Conservation (phyloP, 2,888 invertebrate genomes). For the Drosophila nigricruria region DNA sequence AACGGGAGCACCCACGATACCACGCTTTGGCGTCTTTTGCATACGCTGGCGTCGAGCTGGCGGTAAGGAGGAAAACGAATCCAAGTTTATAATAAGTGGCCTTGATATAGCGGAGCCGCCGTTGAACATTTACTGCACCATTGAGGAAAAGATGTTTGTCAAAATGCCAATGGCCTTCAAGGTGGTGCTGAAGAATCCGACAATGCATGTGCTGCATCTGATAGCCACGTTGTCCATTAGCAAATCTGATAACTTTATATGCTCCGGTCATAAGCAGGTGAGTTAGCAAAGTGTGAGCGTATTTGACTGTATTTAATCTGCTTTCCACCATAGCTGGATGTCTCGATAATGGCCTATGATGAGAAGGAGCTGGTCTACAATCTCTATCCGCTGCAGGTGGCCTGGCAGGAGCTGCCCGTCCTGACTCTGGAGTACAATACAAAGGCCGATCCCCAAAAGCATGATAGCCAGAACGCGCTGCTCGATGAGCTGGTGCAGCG, state of each 20-base stretch:
- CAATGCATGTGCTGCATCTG: conserved; percentile 84
- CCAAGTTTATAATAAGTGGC: conserved; percentile 84
- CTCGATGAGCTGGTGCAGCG: conserved; percentile 84
- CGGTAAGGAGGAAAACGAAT: conserved; percentile 83
- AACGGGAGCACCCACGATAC: conserved; percentile 11
- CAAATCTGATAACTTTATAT: conserved; percentile 94
- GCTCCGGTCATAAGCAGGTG: conserved; percentile 96
- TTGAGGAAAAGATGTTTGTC: conserved; percentile 85
- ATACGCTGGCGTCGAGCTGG: conserved; percentile 84
- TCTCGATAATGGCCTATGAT: conserved; percentile 84
- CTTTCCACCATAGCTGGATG: conserved; percentile 77
- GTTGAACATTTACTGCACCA: conserved; percentile 84
- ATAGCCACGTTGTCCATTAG: conserved; percentile 83
- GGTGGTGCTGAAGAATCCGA: conserved; percentile 84
- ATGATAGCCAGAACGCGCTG: conserved; percentile 81
- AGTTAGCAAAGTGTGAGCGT: too few species aligned
- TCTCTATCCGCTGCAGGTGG: conserved; percentile 84
- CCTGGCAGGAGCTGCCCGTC: conserved; percentile 85
- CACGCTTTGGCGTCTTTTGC: conserved; percentile 84
- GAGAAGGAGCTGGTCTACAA: conserved; percentile 84
- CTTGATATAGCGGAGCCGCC: conserved; percentile 84
- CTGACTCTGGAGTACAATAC: conserved; percentile 84
- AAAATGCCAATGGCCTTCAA: conserved; percentile 85
- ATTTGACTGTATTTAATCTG: background rate
- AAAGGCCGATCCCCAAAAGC: conserved; percentile 82